These are phyloP conservation scores for Hydrotaea diabolus DNA, from an alignment of 2,888 invertebrate genomes.

Conservation along the genomic window DNA sequence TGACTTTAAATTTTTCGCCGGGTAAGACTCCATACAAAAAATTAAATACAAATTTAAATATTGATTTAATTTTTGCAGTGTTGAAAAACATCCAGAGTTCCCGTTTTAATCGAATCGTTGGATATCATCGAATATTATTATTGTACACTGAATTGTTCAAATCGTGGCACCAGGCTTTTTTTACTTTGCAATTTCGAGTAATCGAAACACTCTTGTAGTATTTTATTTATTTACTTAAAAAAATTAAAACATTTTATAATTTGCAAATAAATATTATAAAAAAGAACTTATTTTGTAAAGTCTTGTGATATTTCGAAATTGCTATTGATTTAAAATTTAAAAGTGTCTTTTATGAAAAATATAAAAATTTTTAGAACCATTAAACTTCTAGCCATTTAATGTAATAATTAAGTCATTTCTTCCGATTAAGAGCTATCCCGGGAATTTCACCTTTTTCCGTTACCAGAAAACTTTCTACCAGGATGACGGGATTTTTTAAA, in stretches of 20 bases:
- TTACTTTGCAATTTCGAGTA: no score
- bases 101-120: constrained; percentile 82
- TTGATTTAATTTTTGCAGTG: constrained; percentile 75
- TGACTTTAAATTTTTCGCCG: constrained; percentile 86
- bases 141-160: neutral
- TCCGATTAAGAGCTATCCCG: no score
- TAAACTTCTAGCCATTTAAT: no score
- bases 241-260: constrained; percentile 1
- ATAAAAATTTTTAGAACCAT: no score
- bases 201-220: no score
- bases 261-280: constrained; percentile 23
- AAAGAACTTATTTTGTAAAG: no score
- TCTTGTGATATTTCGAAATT: neutral
- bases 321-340: neutral
- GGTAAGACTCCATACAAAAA: constrained; percentile 79
- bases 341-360: no score
- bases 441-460: no score
- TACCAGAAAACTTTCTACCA: no score
- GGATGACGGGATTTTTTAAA: no score
- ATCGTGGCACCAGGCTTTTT: neutral
- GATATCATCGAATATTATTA: neutral
- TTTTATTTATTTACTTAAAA: neutral
- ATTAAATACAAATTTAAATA: neutral
- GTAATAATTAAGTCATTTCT: no score
- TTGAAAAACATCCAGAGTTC: constrained; percentile 87